These are phyloP conservation scores for Zoanthus sansibaricus DNA, from an alignment of 92 coral and sea anemone species.

Conservation along the genomic window DNA sequence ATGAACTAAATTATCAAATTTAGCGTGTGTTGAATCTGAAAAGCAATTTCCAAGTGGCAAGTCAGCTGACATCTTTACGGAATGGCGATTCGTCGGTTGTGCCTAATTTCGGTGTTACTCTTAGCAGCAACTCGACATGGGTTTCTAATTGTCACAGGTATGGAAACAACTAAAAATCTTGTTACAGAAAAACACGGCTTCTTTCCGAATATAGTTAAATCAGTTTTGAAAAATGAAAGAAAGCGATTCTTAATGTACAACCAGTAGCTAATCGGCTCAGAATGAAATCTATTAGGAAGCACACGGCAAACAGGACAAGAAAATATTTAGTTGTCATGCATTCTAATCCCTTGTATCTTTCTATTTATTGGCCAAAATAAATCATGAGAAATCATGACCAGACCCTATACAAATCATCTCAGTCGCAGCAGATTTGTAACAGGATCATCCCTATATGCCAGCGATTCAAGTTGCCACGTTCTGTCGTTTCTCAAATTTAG, in stretches of 20 bases:
- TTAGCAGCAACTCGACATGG: background rate
- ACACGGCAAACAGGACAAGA: no score
- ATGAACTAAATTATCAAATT: background rate
- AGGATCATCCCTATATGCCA: background rate
- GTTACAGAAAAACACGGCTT: background rate
- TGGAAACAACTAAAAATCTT: background rate
- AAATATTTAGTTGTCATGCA: no score
- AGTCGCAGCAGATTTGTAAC: background rate
- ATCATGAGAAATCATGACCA: background rate
- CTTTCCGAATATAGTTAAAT: background rate
- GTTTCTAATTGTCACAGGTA: slow-evolving; percentile 1
- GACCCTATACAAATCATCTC: background rate
- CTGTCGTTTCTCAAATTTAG: no score
- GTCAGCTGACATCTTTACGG: background rate
- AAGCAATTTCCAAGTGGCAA: background rate
- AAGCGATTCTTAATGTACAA: background rate
- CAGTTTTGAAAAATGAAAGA: background rate
- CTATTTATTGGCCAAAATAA: no score
- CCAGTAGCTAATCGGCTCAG: no score
- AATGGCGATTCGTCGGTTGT: background rate
- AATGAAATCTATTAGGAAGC: no score
- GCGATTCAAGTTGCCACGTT: background rate
- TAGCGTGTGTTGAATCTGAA: background rate
- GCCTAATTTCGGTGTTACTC: background rate
- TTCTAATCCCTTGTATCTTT: no score